Conservation (phyloP, 2,113 vertebrate species). For the Corydoras sp. region DNA sequence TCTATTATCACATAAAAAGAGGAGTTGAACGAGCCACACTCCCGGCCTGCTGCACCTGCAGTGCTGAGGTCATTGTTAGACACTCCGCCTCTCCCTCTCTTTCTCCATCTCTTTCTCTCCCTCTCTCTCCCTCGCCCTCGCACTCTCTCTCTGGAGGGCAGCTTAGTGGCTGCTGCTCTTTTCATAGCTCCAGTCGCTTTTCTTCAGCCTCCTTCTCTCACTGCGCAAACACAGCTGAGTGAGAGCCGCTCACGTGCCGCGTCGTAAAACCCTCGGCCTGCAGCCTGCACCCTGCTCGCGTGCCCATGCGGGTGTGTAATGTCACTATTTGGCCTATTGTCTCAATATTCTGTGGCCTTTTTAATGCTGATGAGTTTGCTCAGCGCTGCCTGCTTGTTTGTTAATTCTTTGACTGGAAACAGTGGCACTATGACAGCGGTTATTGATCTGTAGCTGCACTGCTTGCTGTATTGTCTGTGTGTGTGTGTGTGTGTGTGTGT, state of each 20-base stretch:
- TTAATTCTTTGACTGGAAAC: conserved; percentile 47
- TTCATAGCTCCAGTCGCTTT: conserved; percentile 65
- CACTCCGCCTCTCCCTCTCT: conserved; percentile 42
- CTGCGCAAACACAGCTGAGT: conserved; percentile 76
- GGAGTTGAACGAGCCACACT: conserved; percentile 52
- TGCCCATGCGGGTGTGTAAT: conserved; percentile 38
- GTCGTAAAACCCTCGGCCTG: conserved; percentile 52
- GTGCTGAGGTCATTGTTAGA: conserved; percentile 65
- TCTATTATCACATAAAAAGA: conserved; percentile 74
- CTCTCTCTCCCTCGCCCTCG: conserved; percentile 37
- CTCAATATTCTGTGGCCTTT: conserved; percentile 39
- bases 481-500: conserved; percentile 22
- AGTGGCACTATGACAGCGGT: conserved; percentile 31
- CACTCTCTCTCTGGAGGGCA: conserved; percentile 56
- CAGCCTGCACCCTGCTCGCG: conserved; percentile 48
- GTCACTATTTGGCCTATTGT: conserved; percentile 42
- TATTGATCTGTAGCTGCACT: conserved; percentile 26
- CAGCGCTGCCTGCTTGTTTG: conserved; percentile 39
- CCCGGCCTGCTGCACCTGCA: conserved; percentile 68
- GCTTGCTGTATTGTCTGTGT: background rate
- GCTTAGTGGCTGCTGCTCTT: conserved; percentile 65
- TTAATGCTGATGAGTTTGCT: conserved; percentile 45
- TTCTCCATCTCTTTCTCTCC: conserved; percentile 49
- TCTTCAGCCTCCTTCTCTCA: conserved; percentile 53
- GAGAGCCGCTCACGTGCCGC: conserved; percentile 66